Conservation (phyloP, 1,140 invertebrate genomes). For the Temnothorax curvispinosus region DNA sequence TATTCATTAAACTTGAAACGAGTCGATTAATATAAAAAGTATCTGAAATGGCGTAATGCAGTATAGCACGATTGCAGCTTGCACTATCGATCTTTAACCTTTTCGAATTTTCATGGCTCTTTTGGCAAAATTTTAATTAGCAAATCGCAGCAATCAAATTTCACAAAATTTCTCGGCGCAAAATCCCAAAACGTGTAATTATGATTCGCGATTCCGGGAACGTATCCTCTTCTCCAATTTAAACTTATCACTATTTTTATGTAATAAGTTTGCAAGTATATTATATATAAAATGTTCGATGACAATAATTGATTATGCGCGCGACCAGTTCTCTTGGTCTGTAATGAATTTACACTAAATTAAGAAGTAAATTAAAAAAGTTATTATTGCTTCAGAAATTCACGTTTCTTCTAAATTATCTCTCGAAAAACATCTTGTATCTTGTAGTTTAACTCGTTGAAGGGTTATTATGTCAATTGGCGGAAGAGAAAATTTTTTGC, state of each 20-base stretch:
- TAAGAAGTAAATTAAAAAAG: slow-evolving; percentile 33
- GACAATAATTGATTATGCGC: slow-evolving; percentile 14
- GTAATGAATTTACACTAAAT: slow-evolving; percentile 15
- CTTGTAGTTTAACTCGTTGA: neutral
- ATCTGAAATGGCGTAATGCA: neutral
- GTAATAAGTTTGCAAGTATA: neutral
- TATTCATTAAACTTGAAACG: slow-evolving; percentile 12
- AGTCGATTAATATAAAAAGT: slow-evolving; percentile 25
- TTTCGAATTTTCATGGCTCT: neutral
- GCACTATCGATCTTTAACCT: neutral
- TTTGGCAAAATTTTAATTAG: slow-evolving; percentile 10
- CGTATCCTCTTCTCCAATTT: slow-evolving; percentile 12
- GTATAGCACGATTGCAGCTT: neutral
- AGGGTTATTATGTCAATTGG: slow-evolving; percentile 8
- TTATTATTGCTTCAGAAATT: slow-evolving; percentile 5
- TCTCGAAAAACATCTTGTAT: neutral
- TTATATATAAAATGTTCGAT: neutral
- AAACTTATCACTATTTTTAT: neutral
- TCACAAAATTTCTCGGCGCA: neutral
- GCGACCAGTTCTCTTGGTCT: neutral
- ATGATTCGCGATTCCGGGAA: neutral
- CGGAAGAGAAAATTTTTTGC: neutral
- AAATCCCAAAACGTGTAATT: neutral
- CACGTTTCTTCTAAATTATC: neutral
- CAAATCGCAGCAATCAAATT: neutral